These are phyloP conservation scores for Paramormyrops hopkinsi DNA, from an alignment of 2,797 vertebrate genomes.

Conservation along the genomic window DNA sequence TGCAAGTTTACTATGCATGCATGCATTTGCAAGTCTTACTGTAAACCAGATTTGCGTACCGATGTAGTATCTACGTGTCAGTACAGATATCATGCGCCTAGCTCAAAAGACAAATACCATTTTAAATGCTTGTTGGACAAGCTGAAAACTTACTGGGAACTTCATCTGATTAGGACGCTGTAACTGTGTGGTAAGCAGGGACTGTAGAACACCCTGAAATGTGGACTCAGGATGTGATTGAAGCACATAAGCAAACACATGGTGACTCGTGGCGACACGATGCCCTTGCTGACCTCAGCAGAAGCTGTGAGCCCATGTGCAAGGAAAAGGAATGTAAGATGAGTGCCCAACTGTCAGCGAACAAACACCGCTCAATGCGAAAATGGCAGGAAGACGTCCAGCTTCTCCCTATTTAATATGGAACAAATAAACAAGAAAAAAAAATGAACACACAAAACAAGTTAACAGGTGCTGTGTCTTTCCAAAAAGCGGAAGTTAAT, in stretches of 20 bases:
- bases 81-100: background rate
- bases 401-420: slow-evolving; percentile 52
- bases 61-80: background rate
- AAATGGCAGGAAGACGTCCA: slow-evolving; percentile 48
- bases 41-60: no score
- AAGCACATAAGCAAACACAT: background rate
- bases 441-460: slow-evolving; percentile 60
- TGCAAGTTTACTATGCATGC: background rate
- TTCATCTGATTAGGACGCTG: background rate
- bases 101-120: background rate
- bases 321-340: background rate
- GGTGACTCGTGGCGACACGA: background rate
- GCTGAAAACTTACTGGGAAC: background rate
- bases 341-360: background rate
- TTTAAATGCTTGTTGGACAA: background rate
- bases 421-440: slow-evolving; percentile 32
- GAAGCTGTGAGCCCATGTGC: background rate
- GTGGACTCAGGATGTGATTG: background rate
- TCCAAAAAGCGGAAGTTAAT: slow-evolving; percentile 66
- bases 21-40: background rate
- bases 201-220: background rate
- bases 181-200: background rate
- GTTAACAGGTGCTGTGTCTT: slow-evolving; percentile 73
- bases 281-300: background rate
- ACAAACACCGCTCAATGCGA: background rate